Percentiles rank a stretch among this genome's conserved stretches.
These are phyloP conservation scores for Bombylius major DNA, from an alignment of 2,888 invertebrate species.

Conservation along the genomic window DNA sequence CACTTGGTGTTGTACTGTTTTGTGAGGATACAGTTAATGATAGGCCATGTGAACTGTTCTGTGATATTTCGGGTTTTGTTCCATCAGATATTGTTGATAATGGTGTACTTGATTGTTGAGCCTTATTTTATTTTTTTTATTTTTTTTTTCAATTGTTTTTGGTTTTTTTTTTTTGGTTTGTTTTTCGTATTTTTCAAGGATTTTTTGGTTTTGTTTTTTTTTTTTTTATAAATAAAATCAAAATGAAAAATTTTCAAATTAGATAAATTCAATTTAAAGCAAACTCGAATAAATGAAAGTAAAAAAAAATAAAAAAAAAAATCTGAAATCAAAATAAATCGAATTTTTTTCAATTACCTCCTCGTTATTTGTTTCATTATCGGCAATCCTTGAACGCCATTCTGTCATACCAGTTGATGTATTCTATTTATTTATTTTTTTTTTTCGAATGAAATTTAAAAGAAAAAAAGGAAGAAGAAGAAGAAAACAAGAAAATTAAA, in stretches of 20 bases:
- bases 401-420: constrained; percentile 7
- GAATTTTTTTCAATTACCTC: constrained; percentile 7
- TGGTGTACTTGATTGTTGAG: constrained; percentile 18
- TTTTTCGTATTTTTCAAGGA: too few species aligned
- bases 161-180: too few species aligned
- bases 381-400: constrained; percentile 13
- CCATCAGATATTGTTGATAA: constrained; percentile 19
- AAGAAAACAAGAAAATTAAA: neutral
- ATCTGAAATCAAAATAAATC: neutral
- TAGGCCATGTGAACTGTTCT: constrained; percentile 17
- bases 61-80: constrained; percentile 19
- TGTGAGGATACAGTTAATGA: constrained; percentile 17
- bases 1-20: constrained; percentile 18
- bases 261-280: too few species aligned
- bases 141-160: too few species aligned
- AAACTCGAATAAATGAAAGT: neutral
- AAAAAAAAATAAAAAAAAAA: neutral
- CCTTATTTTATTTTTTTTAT: constrained; percentile 4
- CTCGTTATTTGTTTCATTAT: constrained; percentile 13
- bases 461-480: neutral
- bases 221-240: too few species aligned
- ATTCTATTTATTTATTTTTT: constrained; percentile 2
- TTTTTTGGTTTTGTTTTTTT: too few species aligned
- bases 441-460: too few species aligned
- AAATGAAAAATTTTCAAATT: too few species aligned